Conservation (phyloP, 2,888 invertebrate species). For the Scaptomyza flava region DNA sequence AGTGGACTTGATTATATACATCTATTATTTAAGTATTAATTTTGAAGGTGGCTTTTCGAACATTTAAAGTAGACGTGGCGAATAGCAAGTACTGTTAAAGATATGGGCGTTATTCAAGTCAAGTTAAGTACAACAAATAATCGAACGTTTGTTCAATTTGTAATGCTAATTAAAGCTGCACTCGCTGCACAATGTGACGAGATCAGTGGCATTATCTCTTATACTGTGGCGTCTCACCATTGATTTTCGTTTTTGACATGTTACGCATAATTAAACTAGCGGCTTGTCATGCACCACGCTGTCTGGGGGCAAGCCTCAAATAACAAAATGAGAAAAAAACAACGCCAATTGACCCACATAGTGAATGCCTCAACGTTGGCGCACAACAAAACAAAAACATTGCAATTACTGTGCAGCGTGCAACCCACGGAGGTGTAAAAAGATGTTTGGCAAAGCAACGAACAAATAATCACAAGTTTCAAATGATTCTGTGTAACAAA, state of each 20-base stretch:
- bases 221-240: constrained; percentile 23
- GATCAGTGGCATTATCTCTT: constrained; percentile 11
- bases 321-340: neutral
- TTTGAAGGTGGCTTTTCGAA: constrained; percentile 5
- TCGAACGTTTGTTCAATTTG: constrained; percentile 24
- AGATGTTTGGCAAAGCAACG: constrained; percentile 54
- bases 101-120: constrained; percentile 25
- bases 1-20: constrained; percentile 17
- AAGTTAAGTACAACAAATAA: constrained; percentile 8
- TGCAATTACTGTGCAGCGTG: constrained; percentile 32
- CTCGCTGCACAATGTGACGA: constrained; percentile 15
- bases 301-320: constrained; percentile 66
- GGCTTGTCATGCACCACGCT: constrained; percentile 52
- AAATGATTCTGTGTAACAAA: constrained; percentile 19
- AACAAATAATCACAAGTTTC: constrained; percentile 5
- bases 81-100: neutral
- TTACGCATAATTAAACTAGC: constrained; percentile 75
- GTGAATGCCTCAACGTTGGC: constrained; percentile 22
- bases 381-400: constrained; percentile 19
- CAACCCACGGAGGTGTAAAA: constrained; percentile 61
- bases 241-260: constrained; percentile 53
- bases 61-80: constrained; percentile 2
- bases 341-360: constrained; percentile 67
- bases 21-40: constrained; percentile 7
- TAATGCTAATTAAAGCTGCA: constrained; percentile 14